These are phyloP conservation scores for Elysia chlorotica DNA, from an alignment of 1,140 invertebrate species.

Conservation along the genomic window DNA sequence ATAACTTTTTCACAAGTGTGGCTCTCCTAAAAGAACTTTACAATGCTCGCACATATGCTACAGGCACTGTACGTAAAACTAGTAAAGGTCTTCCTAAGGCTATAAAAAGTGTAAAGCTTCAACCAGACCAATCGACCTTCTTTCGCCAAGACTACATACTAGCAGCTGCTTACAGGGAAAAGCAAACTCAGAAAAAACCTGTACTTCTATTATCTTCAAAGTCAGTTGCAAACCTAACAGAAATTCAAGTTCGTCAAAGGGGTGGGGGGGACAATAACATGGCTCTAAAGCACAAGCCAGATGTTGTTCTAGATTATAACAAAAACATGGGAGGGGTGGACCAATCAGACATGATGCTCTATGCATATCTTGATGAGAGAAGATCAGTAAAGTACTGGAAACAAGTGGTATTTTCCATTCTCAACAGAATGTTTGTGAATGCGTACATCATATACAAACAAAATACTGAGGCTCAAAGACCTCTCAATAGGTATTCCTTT, in stretches of 20 bases:
- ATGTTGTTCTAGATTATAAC: background rate
- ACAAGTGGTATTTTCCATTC: background rate
- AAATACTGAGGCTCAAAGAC: background rate
- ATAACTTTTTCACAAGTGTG: background rate
- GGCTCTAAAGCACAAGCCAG: background rate
- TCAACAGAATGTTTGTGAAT: background rate
- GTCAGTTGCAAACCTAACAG: background rate
- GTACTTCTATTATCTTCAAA: background rate
- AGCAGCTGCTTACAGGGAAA: background rate
- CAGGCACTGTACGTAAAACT: background rate
- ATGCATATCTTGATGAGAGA: background rate
- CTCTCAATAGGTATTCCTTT: background rate
- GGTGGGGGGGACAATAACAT: background rate
- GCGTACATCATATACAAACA: background rate
- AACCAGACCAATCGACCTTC: background rate
- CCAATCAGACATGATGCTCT: background rate
- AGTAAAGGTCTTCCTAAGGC: background rate
- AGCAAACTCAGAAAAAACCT: background rate
- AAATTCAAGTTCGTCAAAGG: background rate
- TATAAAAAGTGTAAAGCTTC: background rate
- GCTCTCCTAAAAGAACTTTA: background rate
- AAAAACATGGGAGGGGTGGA: background rate
- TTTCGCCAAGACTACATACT: background rate
- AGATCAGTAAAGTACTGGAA: background rate
- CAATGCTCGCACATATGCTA: background rate